Percentiles rank a stretch among this genome's conserved stretches.
Evolutionary conservation across 1,140 invertebrate genomes (phyloP).

Genomic region (Homarus americanus): DNA sequence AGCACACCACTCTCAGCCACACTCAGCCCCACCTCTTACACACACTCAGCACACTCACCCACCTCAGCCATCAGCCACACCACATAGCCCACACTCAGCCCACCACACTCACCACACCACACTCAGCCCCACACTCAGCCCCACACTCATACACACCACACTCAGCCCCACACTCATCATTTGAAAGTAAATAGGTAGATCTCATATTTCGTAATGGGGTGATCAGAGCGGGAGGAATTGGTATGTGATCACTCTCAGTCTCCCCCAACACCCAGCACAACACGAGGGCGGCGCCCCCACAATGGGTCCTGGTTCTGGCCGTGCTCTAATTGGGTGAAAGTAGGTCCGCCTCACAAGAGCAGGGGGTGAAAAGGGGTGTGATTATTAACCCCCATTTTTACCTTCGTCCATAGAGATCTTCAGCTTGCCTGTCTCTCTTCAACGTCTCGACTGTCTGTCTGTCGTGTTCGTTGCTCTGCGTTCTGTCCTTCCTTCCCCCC

Average conservation of each 20-base stretch:
- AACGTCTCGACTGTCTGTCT: background rate
- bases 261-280: constrained; percentile 17
- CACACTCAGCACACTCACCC: too few species aligned
- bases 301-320: background rate
- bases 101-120: too few species aligned
- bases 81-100: too few species aligned
- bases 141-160: too few species aligned
- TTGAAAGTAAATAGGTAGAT: constrained; percentile 21
- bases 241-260: background rate
- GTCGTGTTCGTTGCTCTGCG: background rate
- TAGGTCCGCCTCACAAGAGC: constrained; percentile 4
- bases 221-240: background rate
- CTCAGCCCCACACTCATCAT: background rate
- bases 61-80: too few species aligned
- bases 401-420: background rate
- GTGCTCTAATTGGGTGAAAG: constrained; percentile 27
- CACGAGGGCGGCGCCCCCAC: background rate
- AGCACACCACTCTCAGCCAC: too few species aligned
- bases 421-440: background rate
- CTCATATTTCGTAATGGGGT: constrained; percentile 21
- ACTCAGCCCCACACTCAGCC: too few species aligned
- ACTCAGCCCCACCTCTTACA: too few species aligned
- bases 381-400: constrained; percentile 28
- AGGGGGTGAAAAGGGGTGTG: background rate
- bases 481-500: background rate